These are phyloP conservation scores for Lepus americanus DNA, from an alignment of 2,113 vertebrate genomes.

Conservation along the genomic window DNA sequence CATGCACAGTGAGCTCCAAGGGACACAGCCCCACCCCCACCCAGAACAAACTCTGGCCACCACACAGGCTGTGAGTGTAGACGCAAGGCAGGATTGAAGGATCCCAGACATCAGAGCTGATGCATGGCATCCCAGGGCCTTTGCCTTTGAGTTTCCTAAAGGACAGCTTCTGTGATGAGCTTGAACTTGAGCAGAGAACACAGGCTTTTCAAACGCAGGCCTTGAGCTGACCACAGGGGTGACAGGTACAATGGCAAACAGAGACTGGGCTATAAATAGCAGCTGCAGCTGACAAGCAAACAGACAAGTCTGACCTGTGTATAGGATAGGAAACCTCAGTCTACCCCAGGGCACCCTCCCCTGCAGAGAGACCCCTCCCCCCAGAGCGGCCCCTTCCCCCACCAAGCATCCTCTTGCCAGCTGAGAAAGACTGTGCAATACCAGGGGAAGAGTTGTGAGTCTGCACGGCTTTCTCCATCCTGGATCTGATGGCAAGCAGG, in stretches of 20 bases:
- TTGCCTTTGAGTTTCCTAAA: slow-evolving; percentile 26
- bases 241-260: slow-evolving; percentile 58
- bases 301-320: slow-evolving; percentile 41
- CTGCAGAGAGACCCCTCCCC: too few relatives aligned
- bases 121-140: background rate
- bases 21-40: background rate
- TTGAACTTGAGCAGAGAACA: slow-evolving; percentile 39
- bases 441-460: background rate
- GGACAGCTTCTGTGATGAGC: background rate
- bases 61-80: background rate
- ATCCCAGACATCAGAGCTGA: background rate
- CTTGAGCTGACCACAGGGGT: slow-evolving; percentile 41
- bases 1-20: background rate
- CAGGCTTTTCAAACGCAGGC: slow-evolving; percentile 37
- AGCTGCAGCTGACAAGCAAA: slow-evolving; percentile 62
- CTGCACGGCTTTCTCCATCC: background rate
- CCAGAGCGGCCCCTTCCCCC: background rate
- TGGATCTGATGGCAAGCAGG: background rate
- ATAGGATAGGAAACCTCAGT: background rate
- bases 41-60: background rate
- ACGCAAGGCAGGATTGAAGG: fast-evolving
- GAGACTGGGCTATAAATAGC: slow-evolving; percentile 66
- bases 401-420: background rate
- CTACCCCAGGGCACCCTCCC: background rate
- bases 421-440: background rate